Evolutionary conservation across 2,113 vertebrate species (phyloP).

Genomic region (Phylloscopus trochilus): DNA sequence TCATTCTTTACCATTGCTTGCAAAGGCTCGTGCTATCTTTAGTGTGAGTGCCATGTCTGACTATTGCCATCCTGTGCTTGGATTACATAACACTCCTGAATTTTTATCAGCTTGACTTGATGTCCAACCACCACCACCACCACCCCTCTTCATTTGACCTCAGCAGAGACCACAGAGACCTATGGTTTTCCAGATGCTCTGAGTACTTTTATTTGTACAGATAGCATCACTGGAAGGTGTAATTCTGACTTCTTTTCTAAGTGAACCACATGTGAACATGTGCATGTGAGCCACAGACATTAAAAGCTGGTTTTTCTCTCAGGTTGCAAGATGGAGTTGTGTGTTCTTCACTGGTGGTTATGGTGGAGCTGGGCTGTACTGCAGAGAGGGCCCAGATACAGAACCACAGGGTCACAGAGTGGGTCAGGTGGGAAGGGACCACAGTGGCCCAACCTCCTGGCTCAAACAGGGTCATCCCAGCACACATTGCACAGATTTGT

Average conservation of each 20-base stretch:
- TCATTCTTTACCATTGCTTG: not conserved
- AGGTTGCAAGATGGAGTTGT: not conserved
- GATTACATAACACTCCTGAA: not conserved
- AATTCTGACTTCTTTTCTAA: not conserved
- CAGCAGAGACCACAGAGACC: not conserved
- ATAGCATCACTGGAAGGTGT: not conserved
- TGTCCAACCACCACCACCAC: not conserved
- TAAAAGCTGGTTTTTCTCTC: fast-evolving
- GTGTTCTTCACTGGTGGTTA: not conserved
- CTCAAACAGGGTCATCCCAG: not conserved
- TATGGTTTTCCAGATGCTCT: not conserved
- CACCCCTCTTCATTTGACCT: not conserved
- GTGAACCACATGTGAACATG: not conserved
- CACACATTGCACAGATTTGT: not conserved
- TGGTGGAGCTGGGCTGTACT: not conserved
- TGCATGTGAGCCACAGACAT: not conserved
- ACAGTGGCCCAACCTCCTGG: not conserved
- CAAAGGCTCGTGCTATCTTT: not conserved
- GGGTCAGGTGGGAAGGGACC: not conserved
- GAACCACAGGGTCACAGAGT: not conserved
- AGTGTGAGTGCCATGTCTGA: not conserved
- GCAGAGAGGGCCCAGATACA: not conserved
- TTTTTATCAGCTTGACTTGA: not conserved
- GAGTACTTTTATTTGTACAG: not conserved
- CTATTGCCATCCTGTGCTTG: not conserved